Conservation (phyloP, 2,797 vertebrate genomes). For the Cynodonichthys magdalenae region DNA sequence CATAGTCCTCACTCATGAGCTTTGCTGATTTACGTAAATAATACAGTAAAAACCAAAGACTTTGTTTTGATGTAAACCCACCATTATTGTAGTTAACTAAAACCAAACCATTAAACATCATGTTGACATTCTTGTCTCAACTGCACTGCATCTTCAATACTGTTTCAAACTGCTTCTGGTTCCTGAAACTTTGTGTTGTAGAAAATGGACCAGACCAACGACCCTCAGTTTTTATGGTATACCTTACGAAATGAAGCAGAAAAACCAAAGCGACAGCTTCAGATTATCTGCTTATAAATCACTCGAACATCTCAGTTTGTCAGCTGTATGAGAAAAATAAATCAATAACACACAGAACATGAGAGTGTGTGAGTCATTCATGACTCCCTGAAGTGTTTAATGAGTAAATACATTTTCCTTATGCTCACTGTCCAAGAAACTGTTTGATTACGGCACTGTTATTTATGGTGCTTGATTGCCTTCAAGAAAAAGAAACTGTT, state of each 20-base stretch:
- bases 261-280: slow-evolving; percentile 29
- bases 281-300: slow-evolving; percentile 29
- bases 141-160: slow-evolving; percentile 47
- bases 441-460: slow-evolving; percentile 71
- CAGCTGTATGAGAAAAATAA: slow-evolving; percentile 32
- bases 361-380: slow-evolving; percentile 28
- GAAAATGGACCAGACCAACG: slow-evolving; percentile 33
- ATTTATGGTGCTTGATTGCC: slow-evolving; percentile 78
- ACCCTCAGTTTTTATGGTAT: slow-evolving; percentile 15
- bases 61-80: slow-evolving; percentile 54
- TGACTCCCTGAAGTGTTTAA: slow-evolving; percentile 39
- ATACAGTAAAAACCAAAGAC: slow-evolving; percentile 73
- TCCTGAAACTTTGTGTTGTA: slow-evolving; percentile 53
- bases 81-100: slow-evolving; percentile 8
- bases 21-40: not conserved
- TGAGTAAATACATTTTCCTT: slow-evolving; percentile 49
- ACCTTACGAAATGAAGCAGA: slow-evolving; percentile 22
- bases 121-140: slow-evolving; percentile 45
- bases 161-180: slow-evolving; percentile 46
- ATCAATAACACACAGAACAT: slow-evolving; percentile 33
- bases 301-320: slow-evolving; percentile 40
- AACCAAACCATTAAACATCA: slow-evolving; percentile 27
- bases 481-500: slow-evolving; percentile 81
- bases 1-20: slow-evolving; percentile 4
- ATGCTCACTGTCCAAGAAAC: slow-evolving; percentile 68